phyloP scores from a whole-genome alignment of 2,797 vertebrate species.

The Eleutherodactylus coqui region DNA sequence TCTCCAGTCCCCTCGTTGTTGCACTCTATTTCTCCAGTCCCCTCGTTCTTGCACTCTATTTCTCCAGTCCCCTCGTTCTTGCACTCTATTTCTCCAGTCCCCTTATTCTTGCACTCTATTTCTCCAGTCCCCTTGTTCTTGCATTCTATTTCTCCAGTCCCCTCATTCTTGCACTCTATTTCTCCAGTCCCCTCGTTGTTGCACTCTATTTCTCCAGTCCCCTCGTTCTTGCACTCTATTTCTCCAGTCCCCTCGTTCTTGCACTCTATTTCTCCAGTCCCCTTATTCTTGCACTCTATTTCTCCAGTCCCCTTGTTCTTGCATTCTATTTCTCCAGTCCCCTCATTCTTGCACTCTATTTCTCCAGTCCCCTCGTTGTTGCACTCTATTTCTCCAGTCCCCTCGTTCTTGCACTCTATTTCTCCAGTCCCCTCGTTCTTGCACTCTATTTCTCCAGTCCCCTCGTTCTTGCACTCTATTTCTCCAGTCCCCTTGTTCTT shows the following conservation, averaged over 20 bases:
- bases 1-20: neutral
- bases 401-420: neutral
- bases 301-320: neutral
- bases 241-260: neutral
- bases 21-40: neutral
- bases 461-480: neutral
- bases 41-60: neutral
- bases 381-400: neutral
- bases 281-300: neutral
- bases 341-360: no score
- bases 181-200: neutral
- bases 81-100: neutral
- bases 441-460: neutral
- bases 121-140: neutral
- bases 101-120: neutral
- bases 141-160: neutral
- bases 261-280: neutral
- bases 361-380: neutral
- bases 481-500: neutral
- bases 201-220: neutral
- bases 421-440: neutral
- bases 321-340: neutral
- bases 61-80: neutral
- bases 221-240: neutral
- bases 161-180: no score